Percentiles rank a stretch among this genome's conserved stretches.
Conservation (phyloP, 1,140 invertebrate genomes). For the Cydia strobilella region DNA sequence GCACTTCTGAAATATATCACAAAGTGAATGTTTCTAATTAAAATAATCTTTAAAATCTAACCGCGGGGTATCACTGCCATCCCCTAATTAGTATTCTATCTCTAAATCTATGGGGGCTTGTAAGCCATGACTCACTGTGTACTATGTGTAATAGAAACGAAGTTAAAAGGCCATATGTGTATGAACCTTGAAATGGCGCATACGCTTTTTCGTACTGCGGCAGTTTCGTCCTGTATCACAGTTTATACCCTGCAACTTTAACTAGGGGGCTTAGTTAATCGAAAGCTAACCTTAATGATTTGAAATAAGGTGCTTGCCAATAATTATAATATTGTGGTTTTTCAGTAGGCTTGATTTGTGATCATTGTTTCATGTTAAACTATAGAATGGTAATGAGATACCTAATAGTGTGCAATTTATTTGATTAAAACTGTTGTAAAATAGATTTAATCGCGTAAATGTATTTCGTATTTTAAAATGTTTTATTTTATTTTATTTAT, state of each 20-base stretch:
- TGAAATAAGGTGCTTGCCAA: not conserved
- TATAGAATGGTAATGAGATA: constrained; percentile 1
- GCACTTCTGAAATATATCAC: constrained; percentile 5
- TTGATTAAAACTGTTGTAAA: constrained; percentile 16
- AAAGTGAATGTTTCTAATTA: constrained; percentile 16
- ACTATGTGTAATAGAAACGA: not conserved
- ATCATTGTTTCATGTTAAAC: constrained; percentile 22
- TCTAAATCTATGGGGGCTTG: constrained; percentile 20
- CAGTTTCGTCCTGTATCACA: not conserved
- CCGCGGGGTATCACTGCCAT: constrained; percentile 16
- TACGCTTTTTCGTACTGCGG: not conserved
- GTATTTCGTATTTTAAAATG: no score
- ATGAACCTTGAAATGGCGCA: not conserved
- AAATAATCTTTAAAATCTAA: constrained; percentile 31
- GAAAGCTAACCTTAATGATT: not conserved
- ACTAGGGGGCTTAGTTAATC: not conserved
- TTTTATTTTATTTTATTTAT: no score
- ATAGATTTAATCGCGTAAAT: not conserved
- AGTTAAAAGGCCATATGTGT: not conserved
- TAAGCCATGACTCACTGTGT: constrained; percentile 19
- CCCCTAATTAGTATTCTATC: constrained; percentile 29
- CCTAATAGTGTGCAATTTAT: not conserved
- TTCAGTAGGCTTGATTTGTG: constrained; percentile 24
- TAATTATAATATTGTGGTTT: not conserved
- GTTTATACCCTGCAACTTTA: not conserved